Conservation (phyloP, 2,113 vertebrate species). For the Microcebus griseorufus region DNA sequence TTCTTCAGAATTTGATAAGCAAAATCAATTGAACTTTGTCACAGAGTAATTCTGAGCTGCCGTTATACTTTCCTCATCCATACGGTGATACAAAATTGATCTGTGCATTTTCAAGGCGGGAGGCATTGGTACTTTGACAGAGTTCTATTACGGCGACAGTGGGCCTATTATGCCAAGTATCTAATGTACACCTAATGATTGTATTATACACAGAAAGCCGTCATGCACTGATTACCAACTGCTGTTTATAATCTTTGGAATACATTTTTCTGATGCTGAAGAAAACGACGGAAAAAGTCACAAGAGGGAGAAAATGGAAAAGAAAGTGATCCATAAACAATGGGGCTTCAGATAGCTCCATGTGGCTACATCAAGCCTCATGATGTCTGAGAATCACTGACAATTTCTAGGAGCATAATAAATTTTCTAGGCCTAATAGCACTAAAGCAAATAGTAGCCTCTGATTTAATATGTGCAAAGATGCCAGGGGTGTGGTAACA, state of each 20-base stretch:
- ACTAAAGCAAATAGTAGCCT: constrained; percentile 51
- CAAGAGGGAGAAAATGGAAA: constrained; percentile 72
- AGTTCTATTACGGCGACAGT: constrained; percentile 64
- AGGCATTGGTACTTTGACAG: constrained; percentile 68
- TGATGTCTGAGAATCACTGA: constrained; percentile 50
- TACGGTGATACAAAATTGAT: constrained; percentile 54
- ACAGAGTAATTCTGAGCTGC: constrained; percentile 1
- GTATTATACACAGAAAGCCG: constrained; percentile 64
- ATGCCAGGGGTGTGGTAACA: neutral
- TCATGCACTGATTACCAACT: constrained; percentile 78
- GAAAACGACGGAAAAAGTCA: constrained; percentile 65
- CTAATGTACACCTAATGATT: constrained; percentile 78
- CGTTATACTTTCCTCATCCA: neutral
- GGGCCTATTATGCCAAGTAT: constrained; percentile 67
- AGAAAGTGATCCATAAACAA: constrained; percentile 77
- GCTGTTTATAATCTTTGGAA: constrained; percentile 75
- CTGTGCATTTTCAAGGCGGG: constrained; percentile 66
- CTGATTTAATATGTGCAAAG: neutral
- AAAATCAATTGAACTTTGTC: constrained; percentile 65
- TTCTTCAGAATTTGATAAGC: constrained; percentile 57
- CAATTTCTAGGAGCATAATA: constrained; percentile 66
- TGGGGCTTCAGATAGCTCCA: constrained; percentile 66
- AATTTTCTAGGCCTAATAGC: constrained; percentile 35
- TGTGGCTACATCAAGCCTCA: constrained; percentile 60
- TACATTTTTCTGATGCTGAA: constrained; percentile 63